Conservation (phyloP, 1,140 invertebrate genomes). For the Reticulitermes speratus region DNA sequence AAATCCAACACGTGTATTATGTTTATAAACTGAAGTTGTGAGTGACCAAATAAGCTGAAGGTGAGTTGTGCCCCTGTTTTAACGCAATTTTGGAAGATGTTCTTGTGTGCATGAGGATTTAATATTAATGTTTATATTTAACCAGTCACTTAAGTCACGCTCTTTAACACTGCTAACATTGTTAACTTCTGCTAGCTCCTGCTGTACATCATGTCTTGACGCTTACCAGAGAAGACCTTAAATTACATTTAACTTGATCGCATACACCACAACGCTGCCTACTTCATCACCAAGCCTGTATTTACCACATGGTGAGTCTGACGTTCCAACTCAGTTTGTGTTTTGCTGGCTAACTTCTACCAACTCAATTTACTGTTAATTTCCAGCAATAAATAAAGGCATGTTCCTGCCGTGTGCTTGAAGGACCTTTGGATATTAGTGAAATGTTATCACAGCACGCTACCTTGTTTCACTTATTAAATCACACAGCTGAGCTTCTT, state of each 20-base stretch:
- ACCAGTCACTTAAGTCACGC: background rate
- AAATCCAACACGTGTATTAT: no score
- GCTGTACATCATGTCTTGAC: background rate
- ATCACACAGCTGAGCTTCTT: background rate
- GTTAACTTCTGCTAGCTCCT: background rate
- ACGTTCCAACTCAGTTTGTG: background rate
- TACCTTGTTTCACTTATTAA: background rate
- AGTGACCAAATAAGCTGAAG: background rate
- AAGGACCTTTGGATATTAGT: background rate
- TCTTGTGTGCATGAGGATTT: background rate
- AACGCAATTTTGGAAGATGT: background rate
- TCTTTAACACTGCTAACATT: background rate
- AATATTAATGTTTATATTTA: background rate
- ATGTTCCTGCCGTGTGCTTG: background rate
- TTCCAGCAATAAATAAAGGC: background rate
- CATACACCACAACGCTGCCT: background rate
- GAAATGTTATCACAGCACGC: background rate
- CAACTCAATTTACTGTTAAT: conserved; percentile 17
- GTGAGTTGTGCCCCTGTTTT: background rate
- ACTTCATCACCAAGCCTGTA: background rate
- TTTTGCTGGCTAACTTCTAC: background rate
- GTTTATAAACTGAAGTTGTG: no score
- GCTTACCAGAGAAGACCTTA: background rate
- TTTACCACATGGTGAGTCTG: background rate
- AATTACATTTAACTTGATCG: conserved; percentile 7